These are phyloP conservation scores for Danio tinwini DNA, from an alignment of 2,797 vertebrate genomes.

Conservation along the genomic window DNA sequence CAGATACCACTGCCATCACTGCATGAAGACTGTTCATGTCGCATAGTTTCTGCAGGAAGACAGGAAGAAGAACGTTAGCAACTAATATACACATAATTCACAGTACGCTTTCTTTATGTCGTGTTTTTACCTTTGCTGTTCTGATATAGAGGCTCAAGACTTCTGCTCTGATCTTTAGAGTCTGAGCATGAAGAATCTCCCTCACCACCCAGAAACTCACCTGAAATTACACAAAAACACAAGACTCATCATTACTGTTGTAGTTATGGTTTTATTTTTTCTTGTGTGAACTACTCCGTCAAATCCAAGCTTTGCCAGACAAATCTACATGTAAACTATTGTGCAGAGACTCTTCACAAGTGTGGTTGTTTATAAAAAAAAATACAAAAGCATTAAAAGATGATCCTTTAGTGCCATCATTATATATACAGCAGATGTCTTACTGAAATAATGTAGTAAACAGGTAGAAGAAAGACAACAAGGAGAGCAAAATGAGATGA, in stretches of 20 bases:
- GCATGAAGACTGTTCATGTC: conserved; percentile 98
- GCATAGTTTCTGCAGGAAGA: conserved; percentile 87
- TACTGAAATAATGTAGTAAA: no score
- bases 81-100: neutral
- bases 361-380: no score
- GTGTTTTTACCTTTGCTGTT: conserved; percentile 91
- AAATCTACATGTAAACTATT: neutral
- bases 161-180: conserved; percentile 98
- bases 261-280: neutral
- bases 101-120: neutral
- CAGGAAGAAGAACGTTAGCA: neutral
- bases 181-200: conserved; percentile 98
- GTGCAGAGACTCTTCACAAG: no score
- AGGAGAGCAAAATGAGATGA: no score
- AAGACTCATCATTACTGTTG: conserved; percentile 34
- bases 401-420: no score
- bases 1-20: conserved; percentile 97
- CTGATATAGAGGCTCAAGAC: conserved; percentile 98
- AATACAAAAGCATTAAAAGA: no score
- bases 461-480: no score
- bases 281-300: neutral
- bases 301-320: neutral
- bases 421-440: no score
- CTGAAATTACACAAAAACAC: conserved; percentile 69
- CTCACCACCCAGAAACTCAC: conserved; percentile 99